Evolutionary conservation across 2,113 vertebrate genomes (phyloP).

Genomic region (Pithys albifrons): DNA sequence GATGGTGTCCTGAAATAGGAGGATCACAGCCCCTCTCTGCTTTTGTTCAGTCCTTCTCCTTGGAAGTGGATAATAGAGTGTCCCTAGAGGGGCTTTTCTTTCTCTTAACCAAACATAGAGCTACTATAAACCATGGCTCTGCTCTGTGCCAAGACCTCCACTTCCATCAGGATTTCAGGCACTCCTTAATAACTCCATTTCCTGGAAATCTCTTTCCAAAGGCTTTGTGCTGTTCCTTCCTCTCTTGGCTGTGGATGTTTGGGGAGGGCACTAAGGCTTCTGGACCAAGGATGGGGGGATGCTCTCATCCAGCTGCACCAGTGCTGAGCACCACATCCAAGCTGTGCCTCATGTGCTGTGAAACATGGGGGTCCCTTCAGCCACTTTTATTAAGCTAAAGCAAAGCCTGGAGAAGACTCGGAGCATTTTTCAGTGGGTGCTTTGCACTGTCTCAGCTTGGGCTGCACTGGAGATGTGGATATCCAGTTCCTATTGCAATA

Average conservation of each 20-base stretch:
- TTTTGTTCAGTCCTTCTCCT: not conserved
- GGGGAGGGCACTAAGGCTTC: fast-evolving
- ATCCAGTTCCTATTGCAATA: not conserved
- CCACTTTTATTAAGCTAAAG: not conserved
- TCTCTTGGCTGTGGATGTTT: not conserved
- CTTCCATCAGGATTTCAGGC: not conserved
- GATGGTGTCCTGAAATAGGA: not conserved
- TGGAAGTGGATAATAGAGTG: not conserved
- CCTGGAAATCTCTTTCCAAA: not conserved
- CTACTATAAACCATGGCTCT: not conserved
- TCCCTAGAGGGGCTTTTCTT: conserved; percentile 4
- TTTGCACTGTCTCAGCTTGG: not conserved
- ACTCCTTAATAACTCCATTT: not conserved
- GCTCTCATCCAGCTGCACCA: not conserved
- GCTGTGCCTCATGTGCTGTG: not conserved
- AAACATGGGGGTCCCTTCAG: not conserved
- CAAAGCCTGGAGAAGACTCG: not conserved
- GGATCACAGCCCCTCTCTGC: not conserved
- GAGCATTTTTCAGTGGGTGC: not conserved
- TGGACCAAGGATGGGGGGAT: fast-evolving
- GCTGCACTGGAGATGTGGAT: not conserved
- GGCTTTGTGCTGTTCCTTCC: not conserved
- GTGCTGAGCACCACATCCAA: not conserved
- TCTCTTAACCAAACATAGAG: not conserved
- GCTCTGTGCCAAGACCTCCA: not conserved